Percentiles rank a stretch among this genome's conserved stretches.
These are phyloP conservation scores for Papilio xuthus DNA, from an alignment of 1,140 invertebrate genomes.

Conservation along the genomic window DNA sequence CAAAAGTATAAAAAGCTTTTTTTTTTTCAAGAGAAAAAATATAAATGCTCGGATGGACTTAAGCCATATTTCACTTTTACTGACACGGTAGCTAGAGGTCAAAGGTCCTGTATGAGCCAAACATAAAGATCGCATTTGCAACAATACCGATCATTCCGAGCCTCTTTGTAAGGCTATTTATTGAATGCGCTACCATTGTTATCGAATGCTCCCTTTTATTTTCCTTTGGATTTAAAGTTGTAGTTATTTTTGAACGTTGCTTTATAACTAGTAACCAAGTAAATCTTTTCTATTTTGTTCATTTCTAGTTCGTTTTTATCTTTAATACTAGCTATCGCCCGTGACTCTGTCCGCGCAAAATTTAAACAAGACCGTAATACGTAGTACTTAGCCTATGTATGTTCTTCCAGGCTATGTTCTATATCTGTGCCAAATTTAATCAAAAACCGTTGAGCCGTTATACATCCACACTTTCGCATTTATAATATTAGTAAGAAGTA, in stretches of 20 bases:
- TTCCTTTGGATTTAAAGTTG: background rate
- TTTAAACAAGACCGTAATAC: too few species aligned
- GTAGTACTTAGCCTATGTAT: too few species aligned
- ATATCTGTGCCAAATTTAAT: too few species aligned
- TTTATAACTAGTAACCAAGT: background rate
- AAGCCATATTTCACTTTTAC: constrained; percentile 7
- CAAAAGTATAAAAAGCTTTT: background rate
- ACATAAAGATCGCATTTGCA: constrained; percentile 32
- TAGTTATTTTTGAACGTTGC: background rate
- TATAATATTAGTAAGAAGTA: too few species aligned
- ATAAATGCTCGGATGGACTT: background rate
- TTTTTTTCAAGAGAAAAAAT: background rate
- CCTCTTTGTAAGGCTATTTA: constrained; percentile 4
- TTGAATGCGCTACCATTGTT: constrained; percentile 1
- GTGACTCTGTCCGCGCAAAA: too few species aligned
- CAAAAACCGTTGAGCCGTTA: too few species aligned
- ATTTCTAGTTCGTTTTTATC: background rate
- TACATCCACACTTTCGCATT: too few species aligned
- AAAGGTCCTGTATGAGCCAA: constrained; percentile 10
- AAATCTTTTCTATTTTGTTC: background rate
- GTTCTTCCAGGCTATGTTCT: too few species aligned
- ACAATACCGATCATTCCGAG: constrained; percentile 22
- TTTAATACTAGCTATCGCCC: background rate
- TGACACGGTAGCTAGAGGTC: constrained; percentile 35
- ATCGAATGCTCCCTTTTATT: constrained; percentile 10